Evolutionary conservation across 30 jellyfish, hydroid and myxozoan genomes (phyloP).

Genomic region (Aurelia sp.): DNA sequence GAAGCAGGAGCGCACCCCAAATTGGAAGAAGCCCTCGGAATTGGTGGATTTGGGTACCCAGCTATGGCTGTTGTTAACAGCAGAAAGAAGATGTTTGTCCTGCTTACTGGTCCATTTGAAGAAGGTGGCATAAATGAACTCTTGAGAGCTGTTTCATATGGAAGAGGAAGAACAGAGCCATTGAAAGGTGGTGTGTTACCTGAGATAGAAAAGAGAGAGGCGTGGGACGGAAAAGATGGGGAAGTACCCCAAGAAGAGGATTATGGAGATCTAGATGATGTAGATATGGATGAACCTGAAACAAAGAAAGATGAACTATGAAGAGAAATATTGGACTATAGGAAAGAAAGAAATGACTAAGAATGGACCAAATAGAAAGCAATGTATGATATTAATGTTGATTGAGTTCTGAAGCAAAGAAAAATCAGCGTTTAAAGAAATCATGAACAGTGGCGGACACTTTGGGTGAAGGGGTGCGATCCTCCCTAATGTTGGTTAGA

Average conservation of each 20-base stretch:
- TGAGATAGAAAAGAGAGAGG: conserved; percentile 34
- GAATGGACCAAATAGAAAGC: too few relatives aligned
- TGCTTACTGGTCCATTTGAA: conserved; percentile 80
- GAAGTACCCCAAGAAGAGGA: conserved; percentile 89
- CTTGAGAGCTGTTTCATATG: conserved; percentile 81
- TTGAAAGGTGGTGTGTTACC: conserved; percentile 76
- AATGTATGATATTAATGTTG: too few relatives aligned
- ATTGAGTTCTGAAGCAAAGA: too few relatives aligned
- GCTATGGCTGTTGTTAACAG: conserved; percentile 95
- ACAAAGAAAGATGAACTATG: conserved; percentile 71
- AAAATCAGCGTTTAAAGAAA: too few relatives aligned
- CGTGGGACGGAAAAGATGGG: conserved; percentile 99
- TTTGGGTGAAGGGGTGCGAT: too few relatives aligned
- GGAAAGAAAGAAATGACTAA: too few relatives aligned
- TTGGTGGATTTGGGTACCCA: conserved; percentile 98
- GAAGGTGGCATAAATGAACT: conserved; percentile 87
- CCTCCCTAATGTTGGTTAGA: too few relatives aligned
- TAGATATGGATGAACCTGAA: conserved; percentile 64
- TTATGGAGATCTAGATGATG: conserved; percentile 79
- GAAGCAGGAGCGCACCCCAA: conserved; percentile 85
- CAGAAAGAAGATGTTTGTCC: conserved; percentile 86
- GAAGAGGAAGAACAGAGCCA: conserved; percentile 94
- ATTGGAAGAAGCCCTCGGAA: conserved; percentile 82
- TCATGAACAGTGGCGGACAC: too few relatives aligned
- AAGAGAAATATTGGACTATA: neutral